Conservation (phyloP, 2,888 invertebrate genomes). For the Taphrorychus bicolor region DNA sequence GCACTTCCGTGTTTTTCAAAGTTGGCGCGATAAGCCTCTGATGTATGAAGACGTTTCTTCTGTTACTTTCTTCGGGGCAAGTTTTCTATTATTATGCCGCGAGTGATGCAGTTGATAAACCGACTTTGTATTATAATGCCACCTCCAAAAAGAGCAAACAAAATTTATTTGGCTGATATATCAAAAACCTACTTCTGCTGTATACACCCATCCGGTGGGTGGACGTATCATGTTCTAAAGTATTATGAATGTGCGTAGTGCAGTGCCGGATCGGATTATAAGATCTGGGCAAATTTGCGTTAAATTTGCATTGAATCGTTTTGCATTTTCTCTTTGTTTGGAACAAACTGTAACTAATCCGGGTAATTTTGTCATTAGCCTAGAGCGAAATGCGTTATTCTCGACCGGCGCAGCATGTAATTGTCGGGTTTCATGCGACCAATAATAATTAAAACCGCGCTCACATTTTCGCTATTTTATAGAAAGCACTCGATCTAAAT, state of each 20-base stretch:
- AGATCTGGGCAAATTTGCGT: conserved; percentile 6
- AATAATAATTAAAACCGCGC: conserved; percentile 1
- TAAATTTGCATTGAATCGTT: background rate
- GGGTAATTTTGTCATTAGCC: background rate
- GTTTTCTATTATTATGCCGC: background rate
- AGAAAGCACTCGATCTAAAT: background rate
- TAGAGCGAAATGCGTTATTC: background rate
- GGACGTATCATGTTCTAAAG: conserved; percentile 27
- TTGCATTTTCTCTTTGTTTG: conserved; percentile 2
- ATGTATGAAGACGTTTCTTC: background rate
- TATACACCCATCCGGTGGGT: conserved; percentile 22
- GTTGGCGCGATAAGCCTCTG: background rate
- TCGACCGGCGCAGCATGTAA: background rate
- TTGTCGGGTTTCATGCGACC: background rate
- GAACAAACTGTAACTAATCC: background rate
- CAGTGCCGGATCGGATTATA: conserved; percentile 16
- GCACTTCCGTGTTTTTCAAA: conserved; percentile 15
- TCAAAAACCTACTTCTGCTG: conserved; percentile 38
- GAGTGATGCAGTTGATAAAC: conserved; percentile 2
- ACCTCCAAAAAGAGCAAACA: conserved; percentile 27
- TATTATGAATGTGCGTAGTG: conserved; percentile 21
- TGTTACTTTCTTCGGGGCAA: background rate
- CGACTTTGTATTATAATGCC: conserved; percentile 16
- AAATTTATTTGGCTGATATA: conserved; percentile 32
- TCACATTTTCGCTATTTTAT: too few relatives aligned